These are phyloP conservation scores for Crax fasciolata DNA, from an alignment of 2,797 vertebrate genomes.

Conservation along the genomic window DNA sequence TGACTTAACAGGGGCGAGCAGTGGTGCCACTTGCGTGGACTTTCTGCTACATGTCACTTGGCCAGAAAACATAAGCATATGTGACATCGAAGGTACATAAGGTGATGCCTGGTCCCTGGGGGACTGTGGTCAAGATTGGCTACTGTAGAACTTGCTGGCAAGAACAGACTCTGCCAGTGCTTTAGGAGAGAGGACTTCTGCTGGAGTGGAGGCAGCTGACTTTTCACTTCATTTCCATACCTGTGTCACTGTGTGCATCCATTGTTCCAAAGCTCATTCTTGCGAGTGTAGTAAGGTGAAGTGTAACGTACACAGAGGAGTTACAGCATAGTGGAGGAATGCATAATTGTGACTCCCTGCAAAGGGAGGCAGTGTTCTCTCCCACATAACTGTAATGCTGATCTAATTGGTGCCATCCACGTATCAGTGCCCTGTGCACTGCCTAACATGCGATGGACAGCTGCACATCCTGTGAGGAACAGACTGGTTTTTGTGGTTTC, in stretches of 20 bases:
- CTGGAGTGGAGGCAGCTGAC: neutral
- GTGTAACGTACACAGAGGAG: neutral
- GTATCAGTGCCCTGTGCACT: neutral
- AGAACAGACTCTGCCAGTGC: neutral
- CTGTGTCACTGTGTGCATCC: neutral
- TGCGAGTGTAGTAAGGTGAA: neutral
- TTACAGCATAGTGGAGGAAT: neutral
- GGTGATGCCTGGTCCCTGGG: neutral
- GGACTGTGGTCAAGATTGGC: neutral
- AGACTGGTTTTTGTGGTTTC: neutral
- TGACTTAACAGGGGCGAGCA: neutral
- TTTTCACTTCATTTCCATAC: neutral
- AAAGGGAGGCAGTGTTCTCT: neutral
- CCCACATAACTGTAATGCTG: neutral
- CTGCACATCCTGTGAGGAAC: neutral
- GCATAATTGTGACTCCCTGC: neutral
- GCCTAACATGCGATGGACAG: neutral
- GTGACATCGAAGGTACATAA: neutral
- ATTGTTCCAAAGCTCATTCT: neutral
- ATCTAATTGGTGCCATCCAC: neutral
- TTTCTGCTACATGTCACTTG: neutral
- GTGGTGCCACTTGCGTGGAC: neutral
- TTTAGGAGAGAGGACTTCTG: neutral
- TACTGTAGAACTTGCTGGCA: neutral
- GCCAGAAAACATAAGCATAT: neutral